These are phyloP conservation scores for Tolmerus cingulatus DNA, from an alignment of 2,888 invertebrate genomes.

Conservation along the genomic window DNA sequence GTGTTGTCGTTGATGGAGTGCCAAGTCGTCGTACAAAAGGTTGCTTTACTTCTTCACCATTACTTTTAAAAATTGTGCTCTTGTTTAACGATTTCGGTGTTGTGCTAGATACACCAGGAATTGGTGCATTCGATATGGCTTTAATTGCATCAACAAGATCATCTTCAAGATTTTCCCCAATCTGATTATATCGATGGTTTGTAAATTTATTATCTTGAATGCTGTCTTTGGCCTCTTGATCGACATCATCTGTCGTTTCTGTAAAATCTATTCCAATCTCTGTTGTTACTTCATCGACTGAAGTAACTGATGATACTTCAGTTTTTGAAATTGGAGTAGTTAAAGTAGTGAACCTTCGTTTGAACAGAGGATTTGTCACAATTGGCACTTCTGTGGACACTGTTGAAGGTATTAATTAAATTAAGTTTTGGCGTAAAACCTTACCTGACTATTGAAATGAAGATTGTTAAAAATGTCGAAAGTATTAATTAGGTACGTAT, in stretches of 20 bases:
- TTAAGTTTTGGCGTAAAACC: not conserved
- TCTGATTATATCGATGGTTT: conserved; percentile 57
- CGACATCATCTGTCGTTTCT: conserved; percentile 51
- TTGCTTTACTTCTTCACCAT: not conserved
- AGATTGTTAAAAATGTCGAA: not conserved
- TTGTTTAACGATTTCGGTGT: not conserved
- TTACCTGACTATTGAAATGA: not conserved
- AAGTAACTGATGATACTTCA: conserved; percentile 25
- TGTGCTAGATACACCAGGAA: conserved; percentile 43
- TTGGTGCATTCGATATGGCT: conserved; percentile 51
- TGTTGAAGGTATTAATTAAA: conserved; percentile 41
- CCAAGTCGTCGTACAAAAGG: conserved; percentile 38
- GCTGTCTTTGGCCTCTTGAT: conserved; percentile 62
- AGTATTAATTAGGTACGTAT: not conserved
- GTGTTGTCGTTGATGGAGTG: not conserved
- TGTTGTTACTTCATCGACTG: conserved; percentile 42
- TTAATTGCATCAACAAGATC: conserved; percentile 52
- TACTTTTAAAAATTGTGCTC: not conserved
- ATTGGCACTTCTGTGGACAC: conserved; percentile 60
- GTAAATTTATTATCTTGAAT: conserved; percentile 56
- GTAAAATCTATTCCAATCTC: conserved; percentile 36
- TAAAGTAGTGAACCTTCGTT: conserved; percentile 59
- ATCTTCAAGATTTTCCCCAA: conserved; percentile 52
- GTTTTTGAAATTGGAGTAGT: conserved; percentile 47
- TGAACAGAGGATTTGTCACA: conserved; percentile 62